Evolutionary conservation across 2,113 vertebrate species (phyloP).

Genomic region (Hiodon tergisus): DNA sequence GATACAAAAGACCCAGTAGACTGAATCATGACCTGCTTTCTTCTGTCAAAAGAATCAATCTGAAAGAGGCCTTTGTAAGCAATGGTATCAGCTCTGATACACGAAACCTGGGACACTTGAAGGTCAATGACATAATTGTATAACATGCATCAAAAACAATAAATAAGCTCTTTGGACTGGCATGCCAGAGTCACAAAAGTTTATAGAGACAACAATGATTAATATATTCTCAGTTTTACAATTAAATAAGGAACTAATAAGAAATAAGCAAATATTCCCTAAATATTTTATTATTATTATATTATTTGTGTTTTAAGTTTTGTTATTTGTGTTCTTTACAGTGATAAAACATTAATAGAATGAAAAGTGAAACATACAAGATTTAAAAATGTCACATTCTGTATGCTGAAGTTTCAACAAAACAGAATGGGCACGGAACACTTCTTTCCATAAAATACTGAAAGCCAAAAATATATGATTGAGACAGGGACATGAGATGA

Average conservation of each 20-base stretch:
- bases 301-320: too few relatives aligned
- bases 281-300: too few relatives aligned
- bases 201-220: slow-evolving; percentile 25
- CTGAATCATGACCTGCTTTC: slow-evolving; percentile 48
- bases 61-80: slow-evolving; percentile 52
- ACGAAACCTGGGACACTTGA: slow-evolving; percentile 52
- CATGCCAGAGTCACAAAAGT: slow-evolving; percentile 35
- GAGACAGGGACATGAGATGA: too few relatives aligned
- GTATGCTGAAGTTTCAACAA: too few relatives aligned
- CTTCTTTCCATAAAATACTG: too few relatives aligned
- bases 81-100: slow-evolving; percentile 53
- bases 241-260: slow-evolving; percentile 2
- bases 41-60: slow-evolving; percentile 37
- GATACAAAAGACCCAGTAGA: slow-evolving; percentile 39
- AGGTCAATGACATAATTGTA: slow-evolving; percentile 38
- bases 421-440: too few relatives aligned
- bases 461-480: too few relatives aligned
- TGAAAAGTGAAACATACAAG: too few relatives aligned
- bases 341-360: too few relatives aligned
- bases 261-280: not conserved
- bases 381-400: too few relatives aligned
- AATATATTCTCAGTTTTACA: slow-evolving; percentile 7
- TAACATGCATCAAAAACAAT: slow-evolving; percentile 42
- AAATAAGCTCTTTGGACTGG: slow-evolving; percentile 37
- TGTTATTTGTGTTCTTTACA: too few relatives aligned